Conservation (phyloP, 2,797 vertebrate genomes). For the Triplophysa bombifrons region DNA sequence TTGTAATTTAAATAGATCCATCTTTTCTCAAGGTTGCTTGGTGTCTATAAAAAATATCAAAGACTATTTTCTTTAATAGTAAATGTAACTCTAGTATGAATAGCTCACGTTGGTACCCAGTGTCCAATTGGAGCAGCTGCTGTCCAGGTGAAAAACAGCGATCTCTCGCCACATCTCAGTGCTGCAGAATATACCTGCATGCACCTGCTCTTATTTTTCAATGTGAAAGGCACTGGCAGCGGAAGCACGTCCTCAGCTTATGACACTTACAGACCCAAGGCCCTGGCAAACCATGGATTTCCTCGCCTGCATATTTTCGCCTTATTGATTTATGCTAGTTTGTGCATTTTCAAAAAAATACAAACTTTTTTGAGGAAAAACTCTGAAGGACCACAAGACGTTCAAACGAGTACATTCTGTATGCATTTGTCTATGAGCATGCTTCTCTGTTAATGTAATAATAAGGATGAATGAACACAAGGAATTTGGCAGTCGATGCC, state of each 20-base stretch:
- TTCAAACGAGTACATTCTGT: conserved; percentile 58
- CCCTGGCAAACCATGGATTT: conserved; percentile 45
- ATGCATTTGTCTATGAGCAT: conserved; percentile 66
- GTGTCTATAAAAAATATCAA: conserved; percentile 9
- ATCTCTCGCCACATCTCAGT: conserved; percentile 26
- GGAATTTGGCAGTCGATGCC: conserved; percentile 63
- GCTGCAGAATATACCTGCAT: conserved; percentile 17
- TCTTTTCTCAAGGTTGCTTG: conserved; percentile 22
- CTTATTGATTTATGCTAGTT: conserved; percentile 55
- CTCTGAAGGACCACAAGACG: conserved; percentile 37
- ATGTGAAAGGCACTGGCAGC: conserved; percentile 10
- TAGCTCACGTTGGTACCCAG: not conserved
- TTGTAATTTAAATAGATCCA: conserved; percentile 20
- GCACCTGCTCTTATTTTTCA: conserved; percentile 28
- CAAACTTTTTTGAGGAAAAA: conserved; percentile 34
- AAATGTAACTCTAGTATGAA: conserved; percentile 1
- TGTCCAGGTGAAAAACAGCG: conserved; percentile 29
- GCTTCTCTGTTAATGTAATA: conserved; percentile 66
- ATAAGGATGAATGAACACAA: conserved; percentile 65
- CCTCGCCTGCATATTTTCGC: conserved; percentile 37
- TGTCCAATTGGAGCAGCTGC: conserved; percentile 18
- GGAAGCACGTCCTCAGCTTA: conserved; percentile 22
- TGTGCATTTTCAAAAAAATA: conserved; percentile 56
- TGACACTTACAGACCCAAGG: conserved; percentile 27
- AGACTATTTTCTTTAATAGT: not conserved